A percentile compares a stretch with the other conserved stretches of the same genome.
Evolutionary conservation across 2,113 vertebrate genomes (phyloP).

Genomic region (Cygnus atratus): DNA sequence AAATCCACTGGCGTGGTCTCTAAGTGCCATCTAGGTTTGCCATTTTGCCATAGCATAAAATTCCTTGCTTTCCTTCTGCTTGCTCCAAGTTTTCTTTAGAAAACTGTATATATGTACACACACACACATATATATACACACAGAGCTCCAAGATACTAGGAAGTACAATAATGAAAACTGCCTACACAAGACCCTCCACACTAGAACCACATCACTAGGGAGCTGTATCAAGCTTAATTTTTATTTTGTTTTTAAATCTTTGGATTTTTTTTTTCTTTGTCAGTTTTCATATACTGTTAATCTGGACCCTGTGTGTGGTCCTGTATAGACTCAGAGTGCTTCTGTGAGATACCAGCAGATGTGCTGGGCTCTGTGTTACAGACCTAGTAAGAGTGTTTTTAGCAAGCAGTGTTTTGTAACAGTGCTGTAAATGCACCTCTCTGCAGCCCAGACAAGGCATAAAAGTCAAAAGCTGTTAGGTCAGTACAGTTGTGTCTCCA

Average conservation of each 20-base stretch:
- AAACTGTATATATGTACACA: not conserved
- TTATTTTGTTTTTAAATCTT: not conserved
- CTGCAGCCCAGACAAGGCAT: not conserved
- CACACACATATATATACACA: not conserved
- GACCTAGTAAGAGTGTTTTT: not conserved
- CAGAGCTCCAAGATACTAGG: not conserved
- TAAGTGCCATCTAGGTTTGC: not conserved
- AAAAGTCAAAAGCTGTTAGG: not conserved
- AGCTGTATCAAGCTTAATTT: not conserved
- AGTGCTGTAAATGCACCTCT: not conserved
- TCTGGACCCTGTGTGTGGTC: not conserved
- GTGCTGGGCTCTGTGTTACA: not conserved
- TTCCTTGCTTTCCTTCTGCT: not conserved
- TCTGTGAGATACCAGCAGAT: not conserved
- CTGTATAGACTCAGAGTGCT: not conserved
- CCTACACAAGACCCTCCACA: not conserved
- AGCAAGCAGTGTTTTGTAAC: not conserved
- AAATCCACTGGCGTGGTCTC: not conserved
- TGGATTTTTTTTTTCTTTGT: not conserved
- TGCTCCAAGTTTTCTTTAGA: not conserved
- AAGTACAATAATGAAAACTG: not conserved
- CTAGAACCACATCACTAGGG: not conserved
- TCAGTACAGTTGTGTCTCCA: not conserved
- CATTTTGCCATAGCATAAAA: not conserved
- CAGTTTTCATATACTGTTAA: not conserved